Evolutionary conservation across 2,797 vertebrate species (phyloP), one percentile per base, ranked within the genome.

Genomic region (Myotis findleyi): DNA sequence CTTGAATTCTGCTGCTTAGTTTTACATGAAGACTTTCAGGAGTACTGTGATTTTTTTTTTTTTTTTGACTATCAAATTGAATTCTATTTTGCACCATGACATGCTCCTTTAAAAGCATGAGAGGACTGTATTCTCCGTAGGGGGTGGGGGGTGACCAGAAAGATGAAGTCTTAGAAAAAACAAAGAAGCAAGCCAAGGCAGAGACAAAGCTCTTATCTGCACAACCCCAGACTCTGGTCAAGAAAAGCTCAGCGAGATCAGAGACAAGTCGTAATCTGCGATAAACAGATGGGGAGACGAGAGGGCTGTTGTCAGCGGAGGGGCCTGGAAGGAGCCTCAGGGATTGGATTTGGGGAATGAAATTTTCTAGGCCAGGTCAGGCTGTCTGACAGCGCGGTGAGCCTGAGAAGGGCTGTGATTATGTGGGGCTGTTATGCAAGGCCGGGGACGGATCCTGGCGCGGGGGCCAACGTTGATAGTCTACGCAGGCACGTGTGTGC

Each of bases 211-310:
- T 94, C 93, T 90, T 87, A 73, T 82, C 13, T 95, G 76, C n/a
- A 90, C 66, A 92, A 36, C 41, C 73, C 95, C 73, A 93, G 93
- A 79, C 83, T 93, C 89, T 95, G 72, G 95, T 91, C 93, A 94
- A 91, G 93, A 71, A 93, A 96, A 89, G 36, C 91, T 92, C 75
- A 66, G 49, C 6, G 41, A 89, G 93, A 93, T 96, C 90, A 96
- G 92, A 94, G 90, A 75, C 49, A 66, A 84, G 41, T 96, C 14
- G 13, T 94, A 68, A 91, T 97, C 80, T 91, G 36, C 47, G 80
- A 93, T 21, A 51, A 89, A 27, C 87, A 72, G 38, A 47, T 62
- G 86, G 93, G 91, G n/a, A 89, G 25, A 86, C 41, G 0, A 1
- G 72, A 92, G 16, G 3, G 91, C 4, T 27, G 6, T 30, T 57